These are phyloP conservation scores for Diuraphis noxia DNA, from an alignment of 1,140 invertebrate genomes.

Conservation along the genomic window DNA sequence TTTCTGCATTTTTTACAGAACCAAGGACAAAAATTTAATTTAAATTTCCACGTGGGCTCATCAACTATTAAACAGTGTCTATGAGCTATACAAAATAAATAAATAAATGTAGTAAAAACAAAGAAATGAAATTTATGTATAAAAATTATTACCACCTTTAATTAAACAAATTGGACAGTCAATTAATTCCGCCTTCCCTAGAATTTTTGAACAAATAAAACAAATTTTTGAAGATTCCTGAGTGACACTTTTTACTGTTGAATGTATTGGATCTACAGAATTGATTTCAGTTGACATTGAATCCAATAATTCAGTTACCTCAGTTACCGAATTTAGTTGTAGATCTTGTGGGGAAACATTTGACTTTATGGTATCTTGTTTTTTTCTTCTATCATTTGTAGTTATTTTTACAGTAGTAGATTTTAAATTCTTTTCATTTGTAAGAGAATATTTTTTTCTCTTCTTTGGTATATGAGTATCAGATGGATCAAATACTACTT, in stretches of 20 bases:
- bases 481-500: constrained; percentile 45
- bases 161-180: constrained; percentile 5
- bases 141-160: constrained; percentile 3
- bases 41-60: constrained; percentile 26
- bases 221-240: background rate
- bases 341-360: too few species aligned
- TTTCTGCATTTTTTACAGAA: constrained; percentile 1
- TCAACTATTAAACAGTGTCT: background rate
- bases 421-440: background rate
- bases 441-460: constrained; percentile 18
- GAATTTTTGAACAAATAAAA: background rate
- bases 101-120: background rate
- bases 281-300: background rate
- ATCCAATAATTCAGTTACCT: background rate
- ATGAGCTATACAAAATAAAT: background rate
- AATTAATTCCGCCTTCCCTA: background rate
- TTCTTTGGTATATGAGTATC: constrained; percentile 39
- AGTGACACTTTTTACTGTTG: background rate
- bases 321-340: background rate
- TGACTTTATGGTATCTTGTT: background rate
- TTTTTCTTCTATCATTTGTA: background rate
- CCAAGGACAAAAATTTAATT: background rate
- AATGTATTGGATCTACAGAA: background rate
- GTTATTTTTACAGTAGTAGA: background rate
- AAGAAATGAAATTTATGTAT: too few species aligned